Evolutionary conservation across 92 coral and sea anemone species (phyloP).

Genomic region (Siderastrea radians): DNA sequence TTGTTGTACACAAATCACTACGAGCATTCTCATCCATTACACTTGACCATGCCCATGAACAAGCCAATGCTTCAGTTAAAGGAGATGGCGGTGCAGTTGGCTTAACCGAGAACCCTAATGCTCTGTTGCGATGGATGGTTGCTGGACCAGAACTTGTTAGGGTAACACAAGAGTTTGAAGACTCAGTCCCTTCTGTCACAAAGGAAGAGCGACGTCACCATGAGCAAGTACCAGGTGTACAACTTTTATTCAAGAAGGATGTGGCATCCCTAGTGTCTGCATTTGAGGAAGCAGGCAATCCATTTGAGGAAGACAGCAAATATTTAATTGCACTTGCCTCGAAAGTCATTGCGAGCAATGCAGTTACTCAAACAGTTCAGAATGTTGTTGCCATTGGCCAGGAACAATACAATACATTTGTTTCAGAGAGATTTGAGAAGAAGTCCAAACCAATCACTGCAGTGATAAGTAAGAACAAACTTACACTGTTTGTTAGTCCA

Average conservation of each 20-base stretch:
- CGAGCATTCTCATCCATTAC: conserved; percentile 66
- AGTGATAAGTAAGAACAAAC: conserved; percentile 57
- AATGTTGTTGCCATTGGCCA: conserved; percentile 38
- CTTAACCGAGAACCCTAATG: conserved; percentile 64
- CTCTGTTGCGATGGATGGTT: conserved; percentile 77
- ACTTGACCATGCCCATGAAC: conserved; percentile 73
- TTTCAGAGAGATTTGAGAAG: conserved; percentile 43
- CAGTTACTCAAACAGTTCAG: conserved; percentile 42
- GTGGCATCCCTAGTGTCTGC: conserved; percentile 37
- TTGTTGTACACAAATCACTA: conserved; percentile 70
- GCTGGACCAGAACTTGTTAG: conserved; percentile 74
- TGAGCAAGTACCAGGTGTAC: conserved; percentile 47
- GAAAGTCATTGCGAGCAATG: conserved; percentile 31
- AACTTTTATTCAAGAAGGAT: conserved; percentile 51
- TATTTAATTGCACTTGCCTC: conserved; percentile 54
- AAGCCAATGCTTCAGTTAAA: conserved; percentile 67
- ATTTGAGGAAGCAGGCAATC: conserved; percentile 64
- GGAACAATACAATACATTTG: conserved; percentile 54
- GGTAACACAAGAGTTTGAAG: conserved; percentile 69
- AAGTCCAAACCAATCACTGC: conserved; percentile 49
- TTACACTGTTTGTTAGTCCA: conserved; percentile 41
- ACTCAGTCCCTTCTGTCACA: neutral
- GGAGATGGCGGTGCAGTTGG: conserved; percentile 80
- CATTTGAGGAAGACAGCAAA: conserved; percentile 51
- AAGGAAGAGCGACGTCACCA: conserved; percentile 21